phyloP scores from a whole-genome alignment of 2,797 vertebrate genomes.

The Mus spretus region DNA sequence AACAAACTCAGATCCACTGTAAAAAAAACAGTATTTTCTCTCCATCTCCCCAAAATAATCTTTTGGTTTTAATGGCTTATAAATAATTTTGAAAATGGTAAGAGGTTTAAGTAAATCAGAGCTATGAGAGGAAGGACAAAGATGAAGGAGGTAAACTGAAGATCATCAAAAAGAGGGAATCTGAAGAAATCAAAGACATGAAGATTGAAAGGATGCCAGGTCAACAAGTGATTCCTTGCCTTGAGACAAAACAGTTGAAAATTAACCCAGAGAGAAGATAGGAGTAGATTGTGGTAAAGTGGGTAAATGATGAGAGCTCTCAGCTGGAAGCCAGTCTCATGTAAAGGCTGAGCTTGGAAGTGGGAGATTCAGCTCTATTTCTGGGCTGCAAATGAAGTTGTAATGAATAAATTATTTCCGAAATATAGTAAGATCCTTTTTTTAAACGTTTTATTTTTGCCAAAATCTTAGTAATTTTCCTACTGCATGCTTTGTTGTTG shows the following conservation, averaged over 20 bases:
- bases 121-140: not conserved
- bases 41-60: not conserved
- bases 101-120: not conserved
- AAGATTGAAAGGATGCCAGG: not conserved
- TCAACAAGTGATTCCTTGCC: not conserved
- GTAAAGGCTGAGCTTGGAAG: not conserved
- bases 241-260: not conserved
- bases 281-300: not conserved
- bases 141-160: not conserved
- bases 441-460: not conserved
- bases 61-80: not conserved
- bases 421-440: not conserved
- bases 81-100: not conserved
- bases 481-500: not conserved
- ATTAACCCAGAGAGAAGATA: not conserved
- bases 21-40: not conserved
- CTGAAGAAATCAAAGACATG: not conserved
- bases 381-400: not conserved
- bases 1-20: not conserved
- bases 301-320: not conserved
- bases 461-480: conserved; percentile 3
- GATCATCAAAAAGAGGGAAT: not conserved
- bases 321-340: not conserved
- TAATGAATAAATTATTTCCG: not conserved
- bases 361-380: not conserved